Conservation (phyloP, 2,113 vertebrate genomes). For the Pagrus major region DNA sequence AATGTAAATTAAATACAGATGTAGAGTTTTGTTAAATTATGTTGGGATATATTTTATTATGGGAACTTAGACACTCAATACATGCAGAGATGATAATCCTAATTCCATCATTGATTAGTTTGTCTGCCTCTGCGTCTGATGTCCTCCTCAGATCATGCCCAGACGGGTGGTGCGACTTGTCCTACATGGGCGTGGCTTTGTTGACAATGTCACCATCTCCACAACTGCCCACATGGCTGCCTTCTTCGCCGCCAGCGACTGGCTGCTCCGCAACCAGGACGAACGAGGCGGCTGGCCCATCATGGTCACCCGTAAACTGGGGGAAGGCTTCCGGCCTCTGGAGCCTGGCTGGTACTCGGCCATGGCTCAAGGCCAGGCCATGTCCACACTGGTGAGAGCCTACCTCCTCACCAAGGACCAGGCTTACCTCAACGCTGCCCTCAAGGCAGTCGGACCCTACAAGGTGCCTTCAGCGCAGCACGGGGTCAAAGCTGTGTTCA, state of each 20-base stretch:
- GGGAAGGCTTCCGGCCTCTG: constrained; percentile 93
- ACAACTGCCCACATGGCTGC: constrained; percentile 95
- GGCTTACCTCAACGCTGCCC: constrained; percentile 89
- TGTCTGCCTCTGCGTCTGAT: background rate
- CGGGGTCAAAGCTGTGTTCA: constrained; percentile 95
- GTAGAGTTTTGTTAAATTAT: background rate
- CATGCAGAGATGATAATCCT: background rate
- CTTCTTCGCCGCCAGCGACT: constrained; percentile 95
- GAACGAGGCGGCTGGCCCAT: constrained; percentile 97
- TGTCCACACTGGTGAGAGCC: constrained; percentile 95
- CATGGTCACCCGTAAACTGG: constrained; percentile 95
- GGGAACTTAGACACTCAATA: background rate
- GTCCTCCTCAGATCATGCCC: constrained; percentile 88
- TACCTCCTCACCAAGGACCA: constrained; percentile 93
- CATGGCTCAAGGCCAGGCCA: constrained; percentile 99
- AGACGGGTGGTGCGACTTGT: constrained; percentile 89
- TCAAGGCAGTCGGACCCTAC: constrained; percentile 92
- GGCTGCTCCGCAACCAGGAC: constrained; percentile 96
- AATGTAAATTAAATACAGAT: background rate
- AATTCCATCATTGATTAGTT: background rate
- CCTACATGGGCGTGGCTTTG: constrained; percentile 88
- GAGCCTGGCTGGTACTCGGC: constrained; percentile 99
- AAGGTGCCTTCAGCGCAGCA: constrained; percentile 91
- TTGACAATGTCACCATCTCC: constrained; percentile 95
- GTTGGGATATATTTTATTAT: background rate